A percentile compares a stretch with the other conserved stretches of the same genome.
These are phyloP conservation scores for Cladopsammia gracilis DNA, from an alignment of 64 coral and sea anemone genomes.

Conservation along the genomic window DNA sequence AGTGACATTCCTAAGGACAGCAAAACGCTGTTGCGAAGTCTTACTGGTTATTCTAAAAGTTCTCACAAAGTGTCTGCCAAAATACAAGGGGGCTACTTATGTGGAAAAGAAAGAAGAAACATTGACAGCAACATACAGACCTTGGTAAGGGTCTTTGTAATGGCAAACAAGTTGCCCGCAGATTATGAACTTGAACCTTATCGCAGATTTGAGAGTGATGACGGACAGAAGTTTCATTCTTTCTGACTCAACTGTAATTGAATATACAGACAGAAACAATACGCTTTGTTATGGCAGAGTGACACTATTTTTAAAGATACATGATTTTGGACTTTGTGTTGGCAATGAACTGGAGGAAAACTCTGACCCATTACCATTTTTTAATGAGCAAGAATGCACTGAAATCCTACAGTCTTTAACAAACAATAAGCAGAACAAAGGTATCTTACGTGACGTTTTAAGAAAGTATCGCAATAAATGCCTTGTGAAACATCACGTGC, in stretches of 20 bases:
- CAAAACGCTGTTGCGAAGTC: slow-evolving; percentile 46
- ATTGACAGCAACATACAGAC: slow-evolving; percentile 58
- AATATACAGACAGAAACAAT: slow-evolving; percentile 55
- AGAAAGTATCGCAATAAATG: slow-evolving; percentile 27
- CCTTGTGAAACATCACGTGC: slow-evolving; percentile 48
- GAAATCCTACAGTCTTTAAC: slow-evolving; percentile 33
- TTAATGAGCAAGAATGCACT: slow-evolving; percentile 21
- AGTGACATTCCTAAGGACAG: slow-evolving; percentile 39
- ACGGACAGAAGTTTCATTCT: slow-evolving; percentile 62
- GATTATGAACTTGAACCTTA: slow-evolving; percentile 59
- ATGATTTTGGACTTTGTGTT: slow-evolving; percentile 64
- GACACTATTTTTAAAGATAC: slow-evolving; percentile 52
- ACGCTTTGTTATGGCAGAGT: slow-evolving; percentile 48
- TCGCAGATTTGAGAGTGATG: no score
- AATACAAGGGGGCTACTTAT: slow-evolving; percentile 62
- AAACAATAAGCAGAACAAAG: slow-evolving; percentile 44
- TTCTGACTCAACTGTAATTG: slow-evolving; percentile 67
- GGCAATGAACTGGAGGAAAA: slow-evolving; percentile 38
- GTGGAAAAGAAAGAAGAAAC: slow-evolving; percentile 42
- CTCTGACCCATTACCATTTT: slow-evolving; percentile 20
- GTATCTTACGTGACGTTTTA: slow-evolving; percentile 25
- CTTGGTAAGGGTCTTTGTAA: slow-evolving; percentile 43
- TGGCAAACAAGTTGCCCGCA: slow-evolving; percentile 12
- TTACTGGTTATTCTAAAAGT: slow-evolving; percentile 47
- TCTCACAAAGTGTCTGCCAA: slow-evolving; percentile 39